Percentiles rank a stretch among this genome's conserved stretches.
Conservation (phyloP, 2,888 invertebrate genomes). For the Acleris cristana region DNA sequence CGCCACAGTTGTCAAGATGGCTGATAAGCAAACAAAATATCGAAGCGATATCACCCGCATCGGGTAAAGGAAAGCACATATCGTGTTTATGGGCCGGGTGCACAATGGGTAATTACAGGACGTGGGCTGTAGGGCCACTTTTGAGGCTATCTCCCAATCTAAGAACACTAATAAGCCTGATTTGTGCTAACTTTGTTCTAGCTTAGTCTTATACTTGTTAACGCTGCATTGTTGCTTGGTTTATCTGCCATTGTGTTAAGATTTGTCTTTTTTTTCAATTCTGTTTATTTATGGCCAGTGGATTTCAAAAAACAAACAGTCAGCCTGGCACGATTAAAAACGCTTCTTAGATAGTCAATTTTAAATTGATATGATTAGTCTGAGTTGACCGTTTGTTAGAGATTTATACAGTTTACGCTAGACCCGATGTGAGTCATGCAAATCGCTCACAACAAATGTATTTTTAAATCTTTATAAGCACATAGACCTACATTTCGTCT, state of each 20-base stretch:
- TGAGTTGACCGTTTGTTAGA: no score
- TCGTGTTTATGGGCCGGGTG: slow-evolving; percentile 45
- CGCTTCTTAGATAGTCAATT: no score
- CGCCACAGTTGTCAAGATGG: slow-evolving; percentile 10
- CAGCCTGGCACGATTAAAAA: no score
- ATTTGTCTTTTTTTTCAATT: background rate
- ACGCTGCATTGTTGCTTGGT: slow-evolving; percentile 9
- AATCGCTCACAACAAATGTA: no score
- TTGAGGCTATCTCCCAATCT: slow-evolving; percentile 59
- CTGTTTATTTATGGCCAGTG: background rate
- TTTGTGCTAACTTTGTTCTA: slow-evolving; percentile 46
- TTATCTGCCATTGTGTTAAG: slow-evolving; percentile 31
- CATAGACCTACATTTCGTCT: no score
- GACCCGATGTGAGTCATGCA: no score
- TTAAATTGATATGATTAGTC: no score
- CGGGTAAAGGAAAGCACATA: slow-evolving; percentile 35
- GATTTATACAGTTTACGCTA: no score
- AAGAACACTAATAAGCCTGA: slow-evolving; percentile 58
- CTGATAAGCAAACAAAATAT: slow-evolving; percentile 35
- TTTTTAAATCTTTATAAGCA: no score
- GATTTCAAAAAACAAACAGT: no score
- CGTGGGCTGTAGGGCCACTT: slow-evolving; percentile 38
- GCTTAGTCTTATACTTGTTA: background rate
- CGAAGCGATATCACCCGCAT: slow-evolving; percentile 16
- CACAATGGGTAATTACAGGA: slow-evolving; percentile 48